phyloP scores from a whole-genome alignment of 2,113 vertebrate species.

The Rhodinocichla rosea region DNA sequence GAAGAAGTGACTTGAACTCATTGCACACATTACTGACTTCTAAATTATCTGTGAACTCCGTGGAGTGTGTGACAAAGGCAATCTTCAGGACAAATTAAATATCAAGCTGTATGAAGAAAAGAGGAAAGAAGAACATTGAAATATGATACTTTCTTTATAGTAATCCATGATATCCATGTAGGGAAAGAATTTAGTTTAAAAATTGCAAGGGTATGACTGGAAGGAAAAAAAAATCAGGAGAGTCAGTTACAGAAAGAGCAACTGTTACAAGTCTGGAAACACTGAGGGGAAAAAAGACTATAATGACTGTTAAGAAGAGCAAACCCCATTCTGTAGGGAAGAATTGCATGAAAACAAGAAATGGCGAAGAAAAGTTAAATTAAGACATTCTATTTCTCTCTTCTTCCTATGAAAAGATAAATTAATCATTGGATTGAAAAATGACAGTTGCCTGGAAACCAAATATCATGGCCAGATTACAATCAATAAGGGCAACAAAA shows the following conservation, averaged over 20 bases:
- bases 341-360: background rate
- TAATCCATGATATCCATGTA: background rate
- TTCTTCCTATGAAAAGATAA: background rate
- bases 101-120: background rate
- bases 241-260: background rate
- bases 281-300: background rate
- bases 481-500: background rate
- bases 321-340: fast-evolving
- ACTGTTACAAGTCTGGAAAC: background rate
- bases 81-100: background rate
- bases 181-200: background rate
- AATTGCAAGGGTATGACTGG: background rate
- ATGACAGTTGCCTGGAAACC: conserved; percentile 4
- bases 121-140: background rate
- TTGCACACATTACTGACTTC: background rate
- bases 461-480: background rate
- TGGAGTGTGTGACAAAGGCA: background rate
- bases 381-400: background rate
- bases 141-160: background rate
- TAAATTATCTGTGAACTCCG: conserved; percentile 14
- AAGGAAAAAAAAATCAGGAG: background rate
- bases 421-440: conserved; percentile 9
- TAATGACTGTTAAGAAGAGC: background rate
- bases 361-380: background rate
- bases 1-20: background rate